Evolutionary conservation across 2,113 vertebrate genomes (phyloP).

Genomic region (Australoheros scitulus): DNA sequence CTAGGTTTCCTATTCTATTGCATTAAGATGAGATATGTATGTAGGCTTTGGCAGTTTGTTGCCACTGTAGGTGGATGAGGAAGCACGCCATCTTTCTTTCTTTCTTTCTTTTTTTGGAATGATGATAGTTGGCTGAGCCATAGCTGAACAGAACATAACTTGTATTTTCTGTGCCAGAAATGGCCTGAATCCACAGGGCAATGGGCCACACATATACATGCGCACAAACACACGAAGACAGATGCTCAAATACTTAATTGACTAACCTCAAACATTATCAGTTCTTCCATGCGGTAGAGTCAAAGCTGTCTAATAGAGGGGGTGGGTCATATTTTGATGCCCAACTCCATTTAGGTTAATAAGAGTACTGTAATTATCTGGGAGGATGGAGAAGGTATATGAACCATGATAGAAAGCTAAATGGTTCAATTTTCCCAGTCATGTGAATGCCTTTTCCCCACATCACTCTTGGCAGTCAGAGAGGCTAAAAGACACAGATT

Average conservation of each 20-base stretch:
- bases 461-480: slow-evolving; percentile 53
- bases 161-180: slow-evolving; percentile 11
- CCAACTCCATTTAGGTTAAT: slow-evolving; percentile 36
- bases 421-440: slow-evolving; percentile 51
- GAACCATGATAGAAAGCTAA: slow-evolving; percentile 55
- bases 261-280: slow-evolving; percentile 11
- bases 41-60: slow-evolving; percentile 22
- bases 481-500: slow-evolving; percentile 63
- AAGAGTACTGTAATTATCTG: slow-evolving; percentile 28
- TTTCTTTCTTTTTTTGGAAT: neutral
- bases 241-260: slow-evolving; percentile 36
- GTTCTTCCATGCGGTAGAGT: neutral
- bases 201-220: slow-evolving; percentile 6
- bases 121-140: slow-evolving; percentile 3
- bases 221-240: slow-evolving; percentile 2
- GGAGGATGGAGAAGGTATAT: slow-evolving; percentile 26
- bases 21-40: neutral
- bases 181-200: neutral
- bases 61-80: neutral
- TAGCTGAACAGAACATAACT: neutral
- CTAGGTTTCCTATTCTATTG: neutral
- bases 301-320: slow-evolving; percentile 5
- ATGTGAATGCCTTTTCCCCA: slow-evolving; percentile 31
- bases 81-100: neutral
- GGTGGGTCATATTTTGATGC: slow-evolving; percentile 1